Evolutionary conservation across 2,888 invertebrate species (phyloP), one percentile per base, ranked within the genome.

Genomic region (Serrognathus titanus): DNA sequence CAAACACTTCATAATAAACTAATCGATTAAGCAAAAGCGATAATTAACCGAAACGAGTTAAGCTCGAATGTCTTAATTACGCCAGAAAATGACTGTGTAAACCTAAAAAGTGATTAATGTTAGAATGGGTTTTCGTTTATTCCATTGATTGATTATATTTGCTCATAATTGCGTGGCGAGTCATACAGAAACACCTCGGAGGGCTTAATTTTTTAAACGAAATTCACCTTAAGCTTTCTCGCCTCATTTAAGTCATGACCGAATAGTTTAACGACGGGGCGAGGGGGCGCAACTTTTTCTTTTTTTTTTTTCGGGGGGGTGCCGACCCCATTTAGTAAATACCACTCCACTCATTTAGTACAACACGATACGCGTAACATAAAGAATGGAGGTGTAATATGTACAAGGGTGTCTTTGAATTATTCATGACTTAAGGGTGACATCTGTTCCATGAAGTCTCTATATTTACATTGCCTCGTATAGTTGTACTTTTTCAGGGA

Each of bases 181-280:
- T 40, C 40, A 11, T 6, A 12, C 51, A 46, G 53, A 53, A 53
- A 49, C 46, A 62, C 16, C 16, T 16, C 16, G 16, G 16, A 16
- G 16, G 16, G 16, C 16, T 16, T 16, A 16, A 16, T 16, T 16
- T 16, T 16, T 16, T 16, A 16, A 16, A 16, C 16, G 16, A 16
- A 16, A 16, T 16, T 16, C 16, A 16, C 16, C 16, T 16, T 16
- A 16, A 3, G 3, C 16, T 16, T 66, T 61, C 60, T 60, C 63
- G 67, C 62, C 63, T 67, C 65, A 67, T 67, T 31, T 67, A 67
- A 59, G 61, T 65, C 65, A 65, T 63, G 64, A 63, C 64, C 65
- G 60, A 62, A 64, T 58, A 60, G 62, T 63, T 64, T 65, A 64
- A 63, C 63, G 51, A n/a, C n/a, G n/a, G n/a, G n/a, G n/a, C n/a